Base-by-base conservation (phyloP, 92 coral and sea anemone species). In the Siderastrea siderea region DNA sequence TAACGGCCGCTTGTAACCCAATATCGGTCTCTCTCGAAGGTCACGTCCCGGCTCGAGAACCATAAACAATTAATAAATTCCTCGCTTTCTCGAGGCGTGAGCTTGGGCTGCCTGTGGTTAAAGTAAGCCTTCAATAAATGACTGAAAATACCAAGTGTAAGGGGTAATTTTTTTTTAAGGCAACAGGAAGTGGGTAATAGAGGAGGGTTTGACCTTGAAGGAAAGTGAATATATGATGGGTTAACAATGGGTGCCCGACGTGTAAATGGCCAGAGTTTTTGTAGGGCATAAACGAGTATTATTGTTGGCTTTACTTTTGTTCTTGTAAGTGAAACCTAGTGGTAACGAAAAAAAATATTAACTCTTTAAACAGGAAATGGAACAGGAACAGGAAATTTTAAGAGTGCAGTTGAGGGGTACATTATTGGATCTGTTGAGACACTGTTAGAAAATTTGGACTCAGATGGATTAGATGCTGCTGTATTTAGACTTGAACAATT, bases 401-500 rank as follows among this genome's bases (percentile, higher is more conserved):
- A 74, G 81, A 80, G 59, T 57, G 60, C 77, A 88, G 87, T 62
- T 88, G 47, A 88, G 88, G 74, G 87, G 70, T n/a, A 58, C 88
- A 64, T 82, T 88, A 77, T 66, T 89, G 79, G 89, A 89, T 77
- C 73, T 89, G 47, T 68, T 77, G 66, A 84, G 66, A 84, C 89
- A 64, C 81, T 77, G 70, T 47, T 89, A 7, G 84, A 84, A 58
- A 89, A 84, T 70, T 69, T 81, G 82, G 93, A 89, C 68, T 63
- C 89, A 14, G 89, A 79, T 45, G 89, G 78, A 78, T 76, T 89
- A 45, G 89, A 89, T 60, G 26, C 89, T 26, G 69, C 81, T 15
- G 54, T 73, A 53, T 84, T 89, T 74, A 75, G 92, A 71, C 73
- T 89, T 15, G 89, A 82, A 76, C 89, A 83, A 76, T 78, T 89